Conservation (phyloP, 64 coral and sea anemone species). For the Trachythela sp. region DNA sequence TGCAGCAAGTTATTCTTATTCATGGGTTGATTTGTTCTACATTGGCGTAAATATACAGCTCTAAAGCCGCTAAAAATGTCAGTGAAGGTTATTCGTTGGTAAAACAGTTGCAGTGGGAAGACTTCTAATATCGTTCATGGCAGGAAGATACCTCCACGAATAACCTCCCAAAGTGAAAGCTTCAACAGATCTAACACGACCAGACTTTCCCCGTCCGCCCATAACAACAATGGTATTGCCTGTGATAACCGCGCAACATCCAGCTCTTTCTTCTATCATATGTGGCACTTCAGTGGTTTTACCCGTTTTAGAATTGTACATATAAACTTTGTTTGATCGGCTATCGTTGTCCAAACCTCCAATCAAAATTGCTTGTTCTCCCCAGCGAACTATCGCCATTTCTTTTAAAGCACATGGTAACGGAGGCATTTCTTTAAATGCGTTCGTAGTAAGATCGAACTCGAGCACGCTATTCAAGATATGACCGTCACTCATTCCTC, state of each 20-base stretch:
- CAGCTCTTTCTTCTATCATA: neutral
- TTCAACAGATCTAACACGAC: neutral
- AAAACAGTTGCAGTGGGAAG: neutral
- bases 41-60: neutral
- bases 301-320: neutral
- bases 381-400: neutral
- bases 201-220: neutral
- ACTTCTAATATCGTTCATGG: neutral
- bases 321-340: neutral
- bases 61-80: too few species aligned
- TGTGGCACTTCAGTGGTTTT: neutral
- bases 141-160: neutral
- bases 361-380: neutral
- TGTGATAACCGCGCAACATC: neutral
- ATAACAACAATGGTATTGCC: constrained; percentile 4
- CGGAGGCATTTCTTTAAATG: neutral
- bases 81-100: neutral
- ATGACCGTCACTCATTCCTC: neutral
- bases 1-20: too few species aligned
- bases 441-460: neutral
- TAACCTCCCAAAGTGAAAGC: neutral
- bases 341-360: neutral
- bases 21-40: too few species aligned
- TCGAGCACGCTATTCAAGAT: neutral
- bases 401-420: neutral